phyloP scores from a whole-genome alignment of 2,797 vertebrate genomes.

The Florisuga fusca region DNA sequence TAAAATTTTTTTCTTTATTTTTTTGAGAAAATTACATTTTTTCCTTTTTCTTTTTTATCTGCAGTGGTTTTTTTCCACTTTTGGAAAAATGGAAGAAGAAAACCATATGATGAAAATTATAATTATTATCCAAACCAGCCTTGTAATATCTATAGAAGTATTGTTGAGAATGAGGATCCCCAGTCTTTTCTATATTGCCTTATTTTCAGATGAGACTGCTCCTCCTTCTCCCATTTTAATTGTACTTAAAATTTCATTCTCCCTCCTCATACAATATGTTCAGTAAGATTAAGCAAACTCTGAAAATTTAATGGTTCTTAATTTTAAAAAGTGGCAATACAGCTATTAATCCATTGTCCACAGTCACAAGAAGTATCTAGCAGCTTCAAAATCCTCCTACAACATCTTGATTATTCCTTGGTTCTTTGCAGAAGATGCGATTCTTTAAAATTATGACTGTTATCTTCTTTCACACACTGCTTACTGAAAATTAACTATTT shows the following conservation, averaged over 20 bases:
- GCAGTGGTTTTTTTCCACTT: background rate
- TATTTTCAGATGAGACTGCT: background rate
- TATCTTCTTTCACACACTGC: accelerated
- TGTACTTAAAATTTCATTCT: background rate
- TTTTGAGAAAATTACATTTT: background rate
- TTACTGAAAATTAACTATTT: background rate
- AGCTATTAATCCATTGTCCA: background rate
- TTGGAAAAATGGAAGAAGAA: background rate
- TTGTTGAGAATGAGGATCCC: background rate
- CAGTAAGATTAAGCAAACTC: background rate
- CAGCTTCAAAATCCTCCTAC: background rate
- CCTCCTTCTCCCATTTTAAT: background rate
- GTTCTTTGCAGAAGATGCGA: background rate
- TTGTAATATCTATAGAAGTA: background rate
- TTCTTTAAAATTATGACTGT: accelerated
- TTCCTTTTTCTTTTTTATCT: background rate
- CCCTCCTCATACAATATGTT: background rate
- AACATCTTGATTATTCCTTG: background rate
- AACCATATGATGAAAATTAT: background rate
- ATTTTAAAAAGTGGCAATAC: background rate
- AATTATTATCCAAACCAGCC: background rate
- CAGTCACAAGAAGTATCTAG: background rate
- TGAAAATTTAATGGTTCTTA: background rate
- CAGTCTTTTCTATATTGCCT: background rate
- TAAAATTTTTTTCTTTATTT: background rate